phyloP scores from a whole-genome alignment of 2,113 vertebrate genomes.

The Irena cyanogastra region DNA sequence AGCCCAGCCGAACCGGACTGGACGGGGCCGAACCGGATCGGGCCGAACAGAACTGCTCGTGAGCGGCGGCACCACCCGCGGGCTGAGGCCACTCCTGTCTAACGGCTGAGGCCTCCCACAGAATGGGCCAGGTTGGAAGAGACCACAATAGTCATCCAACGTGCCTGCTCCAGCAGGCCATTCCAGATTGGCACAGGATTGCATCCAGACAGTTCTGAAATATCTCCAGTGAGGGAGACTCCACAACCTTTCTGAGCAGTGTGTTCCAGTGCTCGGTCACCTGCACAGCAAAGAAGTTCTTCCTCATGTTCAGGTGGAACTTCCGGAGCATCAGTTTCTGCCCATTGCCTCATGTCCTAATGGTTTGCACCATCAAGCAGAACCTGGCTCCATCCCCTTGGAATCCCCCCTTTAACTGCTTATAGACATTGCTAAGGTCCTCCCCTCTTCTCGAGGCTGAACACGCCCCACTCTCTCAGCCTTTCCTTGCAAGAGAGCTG shows the following conservation, averaged over 20 bases:
- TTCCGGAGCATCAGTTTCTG: neutral
- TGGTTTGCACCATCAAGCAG: neutral
- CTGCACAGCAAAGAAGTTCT: neutral
- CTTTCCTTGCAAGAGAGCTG: neutral
- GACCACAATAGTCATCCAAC: neutral
- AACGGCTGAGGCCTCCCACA: neutral
- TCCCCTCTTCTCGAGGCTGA: neutral
- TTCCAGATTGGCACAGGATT: neutral
- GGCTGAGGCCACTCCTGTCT: neutral
- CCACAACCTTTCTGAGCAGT: neutral
- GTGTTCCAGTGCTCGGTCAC: neutral
- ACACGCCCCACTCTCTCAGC: neutral
- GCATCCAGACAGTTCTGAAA: neutral
- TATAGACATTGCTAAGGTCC: neutral
- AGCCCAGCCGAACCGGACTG: rapidly evolving
- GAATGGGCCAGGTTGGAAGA: neutral
- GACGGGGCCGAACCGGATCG: rapidly evolving
- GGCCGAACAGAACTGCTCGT: neutral
- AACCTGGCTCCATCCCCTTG: neutral
- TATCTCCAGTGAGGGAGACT: neutral
- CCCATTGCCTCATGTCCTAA: neutral
- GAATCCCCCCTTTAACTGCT: neutral
- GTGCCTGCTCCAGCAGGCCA: too few species aligned
- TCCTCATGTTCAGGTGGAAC: neutral
- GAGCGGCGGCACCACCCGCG: neutral